These are phyloP conservation scores for Xenops minutus DNA, from an alignment of 2,797 vertebrate genomes.

Conservation along the genomic window DNA sequence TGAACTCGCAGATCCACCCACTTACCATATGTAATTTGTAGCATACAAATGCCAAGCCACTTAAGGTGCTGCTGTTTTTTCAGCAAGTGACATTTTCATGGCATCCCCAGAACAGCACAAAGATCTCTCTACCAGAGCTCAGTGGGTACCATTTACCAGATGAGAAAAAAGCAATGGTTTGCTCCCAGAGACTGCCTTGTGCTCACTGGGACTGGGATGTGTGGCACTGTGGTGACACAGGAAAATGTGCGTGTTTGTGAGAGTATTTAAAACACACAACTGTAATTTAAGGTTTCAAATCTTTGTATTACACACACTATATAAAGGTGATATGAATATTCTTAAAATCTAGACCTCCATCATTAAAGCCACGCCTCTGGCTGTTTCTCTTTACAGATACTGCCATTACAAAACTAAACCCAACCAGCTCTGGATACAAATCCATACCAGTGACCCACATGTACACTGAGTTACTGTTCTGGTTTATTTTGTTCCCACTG, in stretches of 20 bases:
- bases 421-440: not conserved
- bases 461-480: not conserved
- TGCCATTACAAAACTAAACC: not conserved
- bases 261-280: not conserved
- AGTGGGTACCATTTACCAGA: not conserved
- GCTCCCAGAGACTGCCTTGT: not conserved
- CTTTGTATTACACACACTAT: not conserved
- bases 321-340: not conserved
- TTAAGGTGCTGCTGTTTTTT: not conserved
- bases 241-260: not conserved
- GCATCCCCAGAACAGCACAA: not conserved
- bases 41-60: not conserved
- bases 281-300: not conserved
- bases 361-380: not conserved
- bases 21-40: not conserved
- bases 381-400: not conserved
- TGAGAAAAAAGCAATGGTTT: not conserved
- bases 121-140: not conserved
- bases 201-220: rapidly evolving
- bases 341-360: not conserved
- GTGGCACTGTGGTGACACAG: not conserved
- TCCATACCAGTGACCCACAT: not conserved
- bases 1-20: constrained; percentile 23
- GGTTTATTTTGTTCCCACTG: not conserved
- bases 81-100: not conserved